phyloP scores from a whole-genome alignment of 2,113 vertebrate genomes.

The Rhineura floridana region DNA sequence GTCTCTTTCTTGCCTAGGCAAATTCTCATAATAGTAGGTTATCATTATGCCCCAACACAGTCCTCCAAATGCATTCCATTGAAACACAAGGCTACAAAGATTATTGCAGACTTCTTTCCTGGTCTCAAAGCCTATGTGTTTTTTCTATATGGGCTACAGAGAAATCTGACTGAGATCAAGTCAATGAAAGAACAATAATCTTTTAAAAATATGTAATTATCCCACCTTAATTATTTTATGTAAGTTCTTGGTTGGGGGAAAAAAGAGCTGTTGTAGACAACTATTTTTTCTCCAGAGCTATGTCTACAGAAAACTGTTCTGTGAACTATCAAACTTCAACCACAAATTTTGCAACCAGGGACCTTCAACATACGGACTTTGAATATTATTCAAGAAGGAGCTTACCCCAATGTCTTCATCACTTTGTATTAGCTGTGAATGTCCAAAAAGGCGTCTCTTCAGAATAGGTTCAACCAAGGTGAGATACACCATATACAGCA shows the following conservation, averaged over 20 bases:
- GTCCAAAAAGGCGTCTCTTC: slow-evolving; percentile 95
- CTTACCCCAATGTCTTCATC: slow-evolving; percentile 95
- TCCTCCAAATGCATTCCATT: neutral
- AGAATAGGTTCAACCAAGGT: slow-evolving; percentile 94
- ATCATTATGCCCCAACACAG: neutral
- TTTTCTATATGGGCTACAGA: no score
- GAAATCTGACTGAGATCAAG: neutral
- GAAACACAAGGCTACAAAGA: neutral
- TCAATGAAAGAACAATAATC: neutral
- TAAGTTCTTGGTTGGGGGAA: neutral
- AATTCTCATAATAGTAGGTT: neutral
- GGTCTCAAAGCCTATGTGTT: neutral
- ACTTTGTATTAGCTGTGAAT: slow-evolving; percentile 94
- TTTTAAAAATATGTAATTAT: no score
- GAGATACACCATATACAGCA: slow-evolving; percentile 98
- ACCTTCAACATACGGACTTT: neutral
- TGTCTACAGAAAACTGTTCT: neutral
- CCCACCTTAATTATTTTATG: neutral
- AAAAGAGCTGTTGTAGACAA: neutral
- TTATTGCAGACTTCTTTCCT: neutral
- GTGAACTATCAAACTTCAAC: neutral
- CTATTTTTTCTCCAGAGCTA: neutral
- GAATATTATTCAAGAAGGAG: slow-evolving; percentile 34
- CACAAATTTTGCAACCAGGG: neutral
- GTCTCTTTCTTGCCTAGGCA: neutral